Conservation (phyloP, 2,888 invertebrate species). For the Pachymerium ferrugineum region DNA sequence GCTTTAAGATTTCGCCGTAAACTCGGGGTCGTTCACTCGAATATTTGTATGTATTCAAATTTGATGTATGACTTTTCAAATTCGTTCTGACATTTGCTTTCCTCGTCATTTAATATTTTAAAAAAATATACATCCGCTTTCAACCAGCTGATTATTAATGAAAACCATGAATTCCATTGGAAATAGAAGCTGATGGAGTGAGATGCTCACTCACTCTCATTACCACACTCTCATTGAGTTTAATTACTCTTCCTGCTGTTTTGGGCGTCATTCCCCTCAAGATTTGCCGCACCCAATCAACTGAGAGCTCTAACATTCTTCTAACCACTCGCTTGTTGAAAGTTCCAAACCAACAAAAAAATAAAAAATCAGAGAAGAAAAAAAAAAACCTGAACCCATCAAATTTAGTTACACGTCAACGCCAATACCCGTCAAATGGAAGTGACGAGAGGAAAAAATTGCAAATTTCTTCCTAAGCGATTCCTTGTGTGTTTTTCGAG, state of each 20-base stretch:
- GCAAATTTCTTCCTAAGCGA: neutral
- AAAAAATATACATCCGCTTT: neutral
- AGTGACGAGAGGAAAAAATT: neutral
- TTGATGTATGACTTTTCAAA: no score
- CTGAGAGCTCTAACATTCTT: neutral
- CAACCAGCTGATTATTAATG: neutral
- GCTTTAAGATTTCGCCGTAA: no score
- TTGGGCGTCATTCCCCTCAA: neutral
- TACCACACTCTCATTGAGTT: neutral
- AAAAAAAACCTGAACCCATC: no score
- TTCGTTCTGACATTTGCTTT: neutral
- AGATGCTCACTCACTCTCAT: neutral
- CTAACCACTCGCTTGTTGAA: neutral
- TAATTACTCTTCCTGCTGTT: conserved; percentile 1
- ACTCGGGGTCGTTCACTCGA: no score
- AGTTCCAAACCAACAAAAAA: neutral
- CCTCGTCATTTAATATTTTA: no score
- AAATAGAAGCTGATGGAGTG: neutral
- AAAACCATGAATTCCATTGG: neutral
- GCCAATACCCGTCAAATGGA: neutral
- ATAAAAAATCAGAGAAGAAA: no score
- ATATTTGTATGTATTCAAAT: no score
- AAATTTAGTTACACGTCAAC: neutral
- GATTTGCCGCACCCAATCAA: conserved; percentile 13
- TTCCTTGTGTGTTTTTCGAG: neutral